phyloP scores from a whole-genome alignment of 92 coral and sea anemone species.

The Plumapathes pennacea region DNA sequence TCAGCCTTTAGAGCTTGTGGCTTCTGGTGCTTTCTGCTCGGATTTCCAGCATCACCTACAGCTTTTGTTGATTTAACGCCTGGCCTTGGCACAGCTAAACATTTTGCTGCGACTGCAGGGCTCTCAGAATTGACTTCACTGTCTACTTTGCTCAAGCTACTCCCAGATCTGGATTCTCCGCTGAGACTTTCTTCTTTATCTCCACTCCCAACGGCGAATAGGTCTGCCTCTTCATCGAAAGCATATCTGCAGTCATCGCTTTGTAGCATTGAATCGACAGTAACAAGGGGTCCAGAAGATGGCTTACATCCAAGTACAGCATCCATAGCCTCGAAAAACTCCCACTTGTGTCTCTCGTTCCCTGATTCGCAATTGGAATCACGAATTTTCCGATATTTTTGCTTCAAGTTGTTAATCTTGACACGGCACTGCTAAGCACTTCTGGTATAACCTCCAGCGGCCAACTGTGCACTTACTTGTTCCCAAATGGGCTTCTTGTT shows the following conservation, averaged over 20 bases:
- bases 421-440: constrained; percentile 14
- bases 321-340: constrained; percentile 7
- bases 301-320: constrained; percentile 11
- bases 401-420: constrained; percentile 10
- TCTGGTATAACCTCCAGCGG: constrained; percentile 18
- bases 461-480: constrained; percentile 3
- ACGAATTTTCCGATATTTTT: constrained; percentile 10
- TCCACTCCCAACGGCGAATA: too few relatives aligned
- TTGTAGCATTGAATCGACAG: constrained; percentile 8
- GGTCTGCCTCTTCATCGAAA: too few relatives aligned
- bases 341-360: constrained; percentile 4
- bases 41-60: background rate
- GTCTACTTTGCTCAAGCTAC: too few relatives aligned
- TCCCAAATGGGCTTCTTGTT: constrained; percentile 18
- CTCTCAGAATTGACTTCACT: too few relatives aligned
- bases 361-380: background rate
- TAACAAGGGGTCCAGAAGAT: background rate
- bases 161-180: too few relatives aligned
- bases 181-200: too few relatives aligned
- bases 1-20: constrained; percentile 12
- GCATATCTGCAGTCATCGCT: too few relatives aligned
- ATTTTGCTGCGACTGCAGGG: too few relatives aligned
- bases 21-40: constrained; percentile 4
- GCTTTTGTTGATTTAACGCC: too few relatives aligned
- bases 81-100: too few relatives aligned